Percentiles rank a stretch among this genome's conserved stretches.
phyloP scores from a whole-genome alignment of 37 sponge, comb jelly and placozoan genomes.

The Theonella swinhoei region DNA sequence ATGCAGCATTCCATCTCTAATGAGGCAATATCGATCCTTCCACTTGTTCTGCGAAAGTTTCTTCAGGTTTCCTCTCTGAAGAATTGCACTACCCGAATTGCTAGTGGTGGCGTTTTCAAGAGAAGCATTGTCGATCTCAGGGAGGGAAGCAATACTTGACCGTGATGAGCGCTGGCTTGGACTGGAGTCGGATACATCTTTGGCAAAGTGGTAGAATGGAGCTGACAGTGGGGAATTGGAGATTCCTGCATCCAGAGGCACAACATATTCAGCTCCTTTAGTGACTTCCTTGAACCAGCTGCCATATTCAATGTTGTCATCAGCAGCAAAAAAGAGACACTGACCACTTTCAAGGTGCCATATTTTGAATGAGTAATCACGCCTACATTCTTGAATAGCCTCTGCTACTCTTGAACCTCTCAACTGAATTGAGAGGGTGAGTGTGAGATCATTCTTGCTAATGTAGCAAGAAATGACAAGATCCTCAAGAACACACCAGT shows the following conservation, averaged over 20 bases:
- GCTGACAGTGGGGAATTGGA: slow-evolving; percentile 5
- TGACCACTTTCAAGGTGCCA: slow-evolving; percentile 65
- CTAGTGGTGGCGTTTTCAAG: not conserved
- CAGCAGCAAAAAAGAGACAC: slow-evolving; percentile 57
- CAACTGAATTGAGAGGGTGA: slow-evolving; percentile 42
- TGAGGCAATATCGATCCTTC: slow-evolving; percentile 50
- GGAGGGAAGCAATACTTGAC: slow-evolving; percentile 4
- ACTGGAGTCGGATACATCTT: not conserved
- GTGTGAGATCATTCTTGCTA: slow-evolving; percentile 42
- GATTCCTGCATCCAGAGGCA: slow-evolving; percentile 8
- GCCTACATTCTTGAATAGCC: slow-evolving; percentile 26
- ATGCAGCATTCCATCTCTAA: slow-evolving; percentile 37
- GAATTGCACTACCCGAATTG: not conserved
- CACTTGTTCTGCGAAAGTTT: slow-evolving; percentile 55
- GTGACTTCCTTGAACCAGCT: slow-evolving; percentile 59
- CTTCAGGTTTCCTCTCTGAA: slow-evolving; percentile 52
- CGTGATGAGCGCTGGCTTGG: not conserved
- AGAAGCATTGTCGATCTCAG: not conserved
- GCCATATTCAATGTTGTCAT: slow-evolving; percentile 21
- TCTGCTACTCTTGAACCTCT: slow-evolving; percentile 54
- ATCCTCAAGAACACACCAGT: slow-evolving; percentile 71
- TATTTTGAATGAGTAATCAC: slow-evolving; percentile 55
- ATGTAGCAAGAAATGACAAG: slow-evolving; percentile 42
- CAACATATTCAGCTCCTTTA: slow-evolving; percentile 49
- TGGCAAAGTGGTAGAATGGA: slow-evolving; percentile 19